phyloP scores from a whole-genome alignment of 2,888 invertebrate genomes.

The Conus canariensis region DNA sequence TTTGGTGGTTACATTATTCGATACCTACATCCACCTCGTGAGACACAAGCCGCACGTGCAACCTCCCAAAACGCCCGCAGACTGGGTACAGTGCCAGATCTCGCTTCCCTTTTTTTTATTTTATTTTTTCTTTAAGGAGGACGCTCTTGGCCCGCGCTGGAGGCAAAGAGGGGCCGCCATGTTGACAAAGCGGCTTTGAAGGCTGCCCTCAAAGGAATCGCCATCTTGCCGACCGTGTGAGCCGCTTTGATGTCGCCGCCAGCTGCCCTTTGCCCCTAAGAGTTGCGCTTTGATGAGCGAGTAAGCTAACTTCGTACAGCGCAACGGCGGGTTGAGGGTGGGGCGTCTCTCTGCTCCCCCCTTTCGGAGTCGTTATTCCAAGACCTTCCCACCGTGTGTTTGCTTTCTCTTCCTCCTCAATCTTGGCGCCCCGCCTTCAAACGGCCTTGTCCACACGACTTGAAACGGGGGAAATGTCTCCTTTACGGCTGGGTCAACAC shows the following conservation, averaged over 20 bases:
- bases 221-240: slow-evolving; percentile 43
- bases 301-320: slow-evolving; percentile 39
- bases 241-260: slow-evolving; percentile 40
- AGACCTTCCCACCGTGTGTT: background rate
- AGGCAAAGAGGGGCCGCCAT: slow-evolving; percentile 38
- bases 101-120: background rate
- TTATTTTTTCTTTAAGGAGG: background rate
- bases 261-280: slow-evolving; percentile 39
- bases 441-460: slow-evolving; percentile 20
- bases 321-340: background rate
- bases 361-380: background rate
- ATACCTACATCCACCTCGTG: too few species aligned
- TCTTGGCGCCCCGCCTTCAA: slow-evolving; percentile 32
- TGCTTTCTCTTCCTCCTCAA: slow-evolving; percentile 9
- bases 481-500: slow-evolving; percentile 26
- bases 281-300: slow-evolving; percentile 34
- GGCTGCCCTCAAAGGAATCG: slow-evolving; percentile 32
- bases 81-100: background rate
- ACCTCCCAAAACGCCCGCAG: too few species aligned
- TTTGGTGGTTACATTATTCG: too few species aligned
- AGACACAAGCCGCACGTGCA: background rate
- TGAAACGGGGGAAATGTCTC: background rate
- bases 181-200: slow-evolving; percentile 45
- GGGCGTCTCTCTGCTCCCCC: background rate
- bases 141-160: background rate